Evolutionary conservation across 2,797 vertebrate genomes (phyloP), one percentile per base, ranked within the genome.

Genomic region (Ciconia nigra): DNA sequence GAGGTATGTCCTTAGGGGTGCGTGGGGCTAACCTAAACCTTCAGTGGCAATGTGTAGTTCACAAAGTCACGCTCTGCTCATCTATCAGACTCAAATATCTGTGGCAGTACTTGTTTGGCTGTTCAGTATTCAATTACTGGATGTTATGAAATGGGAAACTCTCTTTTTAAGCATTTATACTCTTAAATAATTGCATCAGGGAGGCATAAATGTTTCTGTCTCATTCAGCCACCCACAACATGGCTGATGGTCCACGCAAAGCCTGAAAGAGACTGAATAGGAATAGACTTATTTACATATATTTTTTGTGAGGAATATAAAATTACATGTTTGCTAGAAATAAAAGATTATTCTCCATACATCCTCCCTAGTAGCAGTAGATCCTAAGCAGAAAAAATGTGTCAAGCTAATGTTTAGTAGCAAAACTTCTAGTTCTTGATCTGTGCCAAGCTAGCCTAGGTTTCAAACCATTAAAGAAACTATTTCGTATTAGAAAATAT

Each of bases 1-100:
- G 5, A 39, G 9, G 4, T 13, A 33, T 5, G 24, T 5, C 25
- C 39, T 47, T 4, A 51, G 15, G 18, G 42, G 5, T 26, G 5
- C 0, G 0, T 3, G 20, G 17, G 8, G 5, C 19, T 29, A 25
- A 19, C 15, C 33, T n/a, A 13, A 67, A 15, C 7, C 3, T 37
- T 46, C n/a, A 13, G 15, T 33, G 59, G 26, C 7, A 28, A 3
- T 0, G 0, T 4, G 4, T 4, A 9, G 31, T 21, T 92, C 31
- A 8, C 18, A 17, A 31, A 73, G 15, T 16, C 51, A 25, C n/a
- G 19, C 26, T 67, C 19, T 70, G 33, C n/a, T 78, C 11, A 33
- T 21, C 24, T 16, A 1, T 31, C n/a, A 33, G 28, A 14, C n/a
- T 63, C 15, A 26, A 9, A 5, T 24, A 11, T 5, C 11, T 70